A percentile compares a stretch with the other conserved stretches of the same genome.
phyloP scores from a whole-genome alignment of 2,113 vertebrate species.

The Columba janthina region DNA sequence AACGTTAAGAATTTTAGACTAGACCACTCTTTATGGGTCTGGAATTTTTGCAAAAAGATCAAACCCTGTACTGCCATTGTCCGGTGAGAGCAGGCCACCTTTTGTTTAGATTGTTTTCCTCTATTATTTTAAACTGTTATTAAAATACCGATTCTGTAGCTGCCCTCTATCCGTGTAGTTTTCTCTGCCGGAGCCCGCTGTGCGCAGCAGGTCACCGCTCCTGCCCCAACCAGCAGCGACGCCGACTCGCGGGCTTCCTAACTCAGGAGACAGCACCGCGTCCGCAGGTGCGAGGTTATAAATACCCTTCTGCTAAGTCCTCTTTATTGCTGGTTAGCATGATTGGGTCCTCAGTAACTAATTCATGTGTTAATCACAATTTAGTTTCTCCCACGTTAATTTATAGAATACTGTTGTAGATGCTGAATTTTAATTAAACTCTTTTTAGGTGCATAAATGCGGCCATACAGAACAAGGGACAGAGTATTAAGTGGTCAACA shows the following conservation, averaged over 20 bases:
- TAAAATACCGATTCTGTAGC: constrained; percentile 1
- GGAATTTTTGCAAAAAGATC: background rate
- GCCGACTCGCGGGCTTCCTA: constrained; percentile 33
- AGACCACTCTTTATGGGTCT: background rate
- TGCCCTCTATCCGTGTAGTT: background rate
- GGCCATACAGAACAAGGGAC: constrained; percentile 2
- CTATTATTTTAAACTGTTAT: constrained; percentile 16
- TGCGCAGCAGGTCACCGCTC: background rate
- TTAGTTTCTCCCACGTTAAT: constrained; percentile 48
- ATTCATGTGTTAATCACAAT: constrained; percentile 42
- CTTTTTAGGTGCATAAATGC: background rate
- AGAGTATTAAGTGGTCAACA: background rate
- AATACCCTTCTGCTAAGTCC: constrained; percentile 61
- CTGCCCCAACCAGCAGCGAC: background rate
- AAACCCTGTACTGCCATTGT: background rate
- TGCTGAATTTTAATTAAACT: constrained; percentile 61
- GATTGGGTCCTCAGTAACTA: constrained; percentile 31
- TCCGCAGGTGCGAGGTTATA: constrained; percentile 48
- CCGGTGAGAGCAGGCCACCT: background rate
- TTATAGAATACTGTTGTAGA: constrained; percentile 56
- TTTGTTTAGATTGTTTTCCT: background rate
- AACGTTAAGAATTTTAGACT: background rate
- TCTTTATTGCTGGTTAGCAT: constrained; percentile 29
- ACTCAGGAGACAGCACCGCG: constrained; percentile 68
- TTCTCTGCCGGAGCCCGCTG: background rate